Conservation (phyloP, 2,888 invertebrate species). For the Mythimna vitellina region DNA sequence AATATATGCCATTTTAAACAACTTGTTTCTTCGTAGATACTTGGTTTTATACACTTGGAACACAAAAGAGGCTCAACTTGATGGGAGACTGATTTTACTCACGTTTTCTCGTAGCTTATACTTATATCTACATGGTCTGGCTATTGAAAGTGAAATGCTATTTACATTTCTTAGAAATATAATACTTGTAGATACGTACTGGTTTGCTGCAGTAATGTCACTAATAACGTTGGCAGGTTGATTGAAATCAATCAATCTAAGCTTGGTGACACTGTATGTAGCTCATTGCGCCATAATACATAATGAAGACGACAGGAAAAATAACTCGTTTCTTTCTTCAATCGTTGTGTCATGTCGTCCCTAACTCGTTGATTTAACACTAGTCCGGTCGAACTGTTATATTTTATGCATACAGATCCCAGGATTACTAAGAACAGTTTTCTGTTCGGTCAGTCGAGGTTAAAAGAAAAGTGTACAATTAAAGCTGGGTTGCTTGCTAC, state of each 20-base stretch:
- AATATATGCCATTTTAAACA: slow-evolving; percentile 54
- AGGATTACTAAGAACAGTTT: not conserved
- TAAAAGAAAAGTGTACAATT: not conserved
- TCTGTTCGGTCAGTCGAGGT: not conserved
- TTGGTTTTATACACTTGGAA: slow-evolving; percentile 44
- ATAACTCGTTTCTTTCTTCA: slow-evolving; percentile 9
- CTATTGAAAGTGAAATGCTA: slow-evolving; percentile 68
- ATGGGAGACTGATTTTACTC: slow-evolving; percentile 62
- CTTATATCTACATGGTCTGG: slow-evolving; percentile 31
- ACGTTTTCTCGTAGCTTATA: slow-evolving; percentile 64
- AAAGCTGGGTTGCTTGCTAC: not conserved
- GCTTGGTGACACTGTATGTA: slow-evolving; percentile 1
- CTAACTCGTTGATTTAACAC: slow-evolving; percentile 1
- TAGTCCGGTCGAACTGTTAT: not conserved
- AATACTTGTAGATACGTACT: slow-evolving; percentile 1
- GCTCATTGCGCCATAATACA: slow-evolving; percentile 9
- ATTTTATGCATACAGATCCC: not conserved
- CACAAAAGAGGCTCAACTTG: slow-evolving; percentile 59
- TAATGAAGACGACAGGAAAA: not conserved
- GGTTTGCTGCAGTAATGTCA: slow-evolving; percentile 1
- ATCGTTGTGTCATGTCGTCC: not conserved
- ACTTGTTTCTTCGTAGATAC: slow-evolving; percentile 40
- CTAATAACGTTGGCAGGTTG: slow-evolving; percentile 4
- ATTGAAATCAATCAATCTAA: slow-evolving; percentile 1
- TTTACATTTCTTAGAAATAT: slow-evolving; percentile 25